Conservation (phyloP, 23 tunicate genomes). For the Trididemnum miniatum region DNA sequence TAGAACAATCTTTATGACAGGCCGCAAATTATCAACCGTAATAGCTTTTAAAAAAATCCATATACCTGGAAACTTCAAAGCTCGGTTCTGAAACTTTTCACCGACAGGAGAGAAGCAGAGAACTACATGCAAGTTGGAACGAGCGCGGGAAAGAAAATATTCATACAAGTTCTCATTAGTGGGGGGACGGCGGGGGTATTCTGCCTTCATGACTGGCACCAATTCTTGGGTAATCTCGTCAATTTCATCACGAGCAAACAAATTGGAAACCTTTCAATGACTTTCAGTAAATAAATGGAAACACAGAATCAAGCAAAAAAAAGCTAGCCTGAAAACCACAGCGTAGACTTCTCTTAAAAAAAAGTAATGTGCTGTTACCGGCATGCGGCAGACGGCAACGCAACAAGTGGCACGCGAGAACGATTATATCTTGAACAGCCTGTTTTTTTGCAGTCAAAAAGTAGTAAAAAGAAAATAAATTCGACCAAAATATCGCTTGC, state of each 20-base stretch:
- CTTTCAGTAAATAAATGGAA: background rate
- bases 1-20: too few relatives aligned
- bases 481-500: too few relatives aligned
- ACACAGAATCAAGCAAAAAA: background rate
- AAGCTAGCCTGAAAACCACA: too few relatives aligned
- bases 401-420: too few relatives aligned
- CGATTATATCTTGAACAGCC: too few relatives aligned
- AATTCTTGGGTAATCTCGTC: slow-evolving; percentile 94
- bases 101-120: slow-evolving; percentile 99
- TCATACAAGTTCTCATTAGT: slow-evolving; percentile 98
- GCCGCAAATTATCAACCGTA: too few relatives aligned
- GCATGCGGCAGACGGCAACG: too few relatives aligned
- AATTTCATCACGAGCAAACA: slow-evolving; percentile 94
- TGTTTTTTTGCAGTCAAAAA: too few relatives aligned
- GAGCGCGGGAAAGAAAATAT: slow-evolving; percentile 90
- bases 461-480: too few relatives aligned
- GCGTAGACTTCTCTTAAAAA: too few relatives aligned
- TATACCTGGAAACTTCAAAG: slow-evolving; percentile 95
- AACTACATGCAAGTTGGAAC: slow-evolving; percentile 94
- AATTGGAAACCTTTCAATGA: slow-evolving; percentile 74
- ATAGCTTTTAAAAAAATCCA: background rate
- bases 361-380: too few relatives aligned
- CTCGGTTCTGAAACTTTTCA: slow-evolving; percentile 92
- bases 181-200: slow-evolving; percentile 92
- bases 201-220: slow-evolving; percentile 89